These are phyloP conservation scores for Alaudala cheleensis DNA, from an alignment of 2,113 vertebrate genomes.

Conservation along the genomic window DNA sequence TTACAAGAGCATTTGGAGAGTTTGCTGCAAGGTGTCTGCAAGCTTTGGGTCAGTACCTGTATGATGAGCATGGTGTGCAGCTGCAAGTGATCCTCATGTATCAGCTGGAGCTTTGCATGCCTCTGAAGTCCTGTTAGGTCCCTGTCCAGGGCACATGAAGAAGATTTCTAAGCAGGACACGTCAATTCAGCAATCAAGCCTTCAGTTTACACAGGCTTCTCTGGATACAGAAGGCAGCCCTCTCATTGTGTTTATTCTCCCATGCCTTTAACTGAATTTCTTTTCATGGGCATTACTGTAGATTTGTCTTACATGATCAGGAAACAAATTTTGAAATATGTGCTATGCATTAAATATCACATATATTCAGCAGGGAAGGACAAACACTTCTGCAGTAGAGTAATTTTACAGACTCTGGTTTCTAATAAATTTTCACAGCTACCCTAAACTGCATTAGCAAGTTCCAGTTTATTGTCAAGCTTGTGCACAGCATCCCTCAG, in stretches of 20 bases:
- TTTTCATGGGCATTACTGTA: constrained; percentile 58
- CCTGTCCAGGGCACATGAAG: background rate
- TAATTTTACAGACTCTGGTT: constrained; percentile 78
- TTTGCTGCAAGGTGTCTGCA: background rate
- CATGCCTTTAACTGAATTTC: constrained; percentile 62
- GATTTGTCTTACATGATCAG: constrained; percentile 63
- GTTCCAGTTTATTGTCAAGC: constrained; percentile 69
- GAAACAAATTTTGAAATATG: constrained; percentile 72
- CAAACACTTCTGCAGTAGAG: constrained; percentile 66
- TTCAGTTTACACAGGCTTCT: background rate
- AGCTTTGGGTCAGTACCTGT: background rate
- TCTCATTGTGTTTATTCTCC: constrained; percentile 40
- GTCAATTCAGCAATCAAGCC: background rate
- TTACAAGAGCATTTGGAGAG: background rate
- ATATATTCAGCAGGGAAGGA: constrained; percentile 71
- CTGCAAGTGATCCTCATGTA: background rate
- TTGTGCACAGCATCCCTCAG: constrained; percentile 62
- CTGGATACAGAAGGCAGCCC: background rate
- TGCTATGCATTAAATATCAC: constrained; percentile 65
- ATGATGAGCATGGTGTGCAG: background rate
- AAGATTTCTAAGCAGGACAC: background rate
- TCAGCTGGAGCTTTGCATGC: rapidly evolving
- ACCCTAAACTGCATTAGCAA: constrained; percentile 72
- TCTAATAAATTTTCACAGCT: constrained; percentile 79
- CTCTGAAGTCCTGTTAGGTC: background rate